Evolutionary conservation across 1,140 invertebrate species (phyloP).

Genomic region (Sycobia sp.): DNA sequence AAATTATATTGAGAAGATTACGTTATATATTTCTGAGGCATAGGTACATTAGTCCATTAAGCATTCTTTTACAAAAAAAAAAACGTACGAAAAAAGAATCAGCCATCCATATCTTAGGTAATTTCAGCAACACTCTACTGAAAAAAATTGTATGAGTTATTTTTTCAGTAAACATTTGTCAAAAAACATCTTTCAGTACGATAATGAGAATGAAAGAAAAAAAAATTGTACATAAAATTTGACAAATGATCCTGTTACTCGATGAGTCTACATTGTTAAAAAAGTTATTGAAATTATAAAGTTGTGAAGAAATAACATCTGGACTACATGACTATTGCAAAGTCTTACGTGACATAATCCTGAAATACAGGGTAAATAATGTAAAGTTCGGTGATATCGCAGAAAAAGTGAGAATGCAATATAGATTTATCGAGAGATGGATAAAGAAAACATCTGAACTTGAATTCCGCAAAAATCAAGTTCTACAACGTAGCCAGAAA

Average conservation of each 20-base stretch:
- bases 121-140: conserved; percentile 19
- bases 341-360: conserved; percentile 36
- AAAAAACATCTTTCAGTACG: conserved; percentile 11
- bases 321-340: conserved; percentile 27
- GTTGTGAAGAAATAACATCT: conserved; percentile 14
- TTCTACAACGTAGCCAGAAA: conserved; percentile 51
- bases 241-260: conserved; percentile 10
- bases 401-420: conserved; percentile 8
- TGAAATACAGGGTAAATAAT: conserved; percentile 39
- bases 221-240: conserved; percentile 24
- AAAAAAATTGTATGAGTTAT: conserved; percentile 16
- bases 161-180: conserved; percentile 24
- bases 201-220: conserved; percentile 14
- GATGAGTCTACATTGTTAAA: conserved; percentile 18
- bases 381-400: conserved; percentile 29
- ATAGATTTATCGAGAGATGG: conserved; percentile 25
- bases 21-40: conserved; percentile 26
- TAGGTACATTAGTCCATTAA: conserved; percentile 10
- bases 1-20: conserved; percentile 18
- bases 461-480: conserved; percentile 35
- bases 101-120: conserved; percentile 29
- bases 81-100: conserved; percentile 15
- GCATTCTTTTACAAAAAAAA: conserved; percentile 26
- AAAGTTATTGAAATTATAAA: conserved; percentile 3
- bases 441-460: conserved; percentile 16